A percentile compares a stretch with the other conserved stretches of the same genome.
These are phyloP conservation scores for Aphaenogaster ashmeadi DNA, from an alignment of 1,140 invertebrate species.

Conservation along the genomic window DNA sequence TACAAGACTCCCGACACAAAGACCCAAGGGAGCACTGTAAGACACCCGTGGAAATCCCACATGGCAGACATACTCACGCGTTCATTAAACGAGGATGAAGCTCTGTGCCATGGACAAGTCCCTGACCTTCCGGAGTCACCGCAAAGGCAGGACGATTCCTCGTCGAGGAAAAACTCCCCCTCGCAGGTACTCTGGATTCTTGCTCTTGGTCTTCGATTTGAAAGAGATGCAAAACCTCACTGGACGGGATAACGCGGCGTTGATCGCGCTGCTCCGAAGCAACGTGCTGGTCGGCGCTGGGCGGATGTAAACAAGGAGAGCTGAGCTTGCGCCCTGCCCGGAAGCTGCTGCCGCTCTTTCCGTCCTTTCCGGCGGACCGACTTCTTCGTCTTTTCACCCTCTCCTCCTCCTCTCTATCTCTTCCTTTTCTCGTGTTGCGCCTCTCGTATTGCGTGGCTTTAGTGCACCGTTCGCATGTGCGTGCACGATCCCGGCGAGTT, in stretches of 20 bases:
- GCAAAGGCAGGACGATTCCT: no score
- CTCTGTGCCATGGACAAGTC: slow-evolving; percentile 49
- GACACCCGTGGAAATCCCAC: slow-evolving; percentile 42
- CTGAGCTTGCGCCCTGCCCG: slow-evolving; percentile 73
- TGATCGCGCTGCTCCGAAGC: slow-evolving; percentile 26
- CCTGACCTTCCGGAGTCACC: slow-evolving; percentile 26
- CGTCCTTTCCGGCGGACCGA: slow-evolving; percentile 57
- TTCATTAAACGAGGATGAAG: slow-evolving; percentile 68
- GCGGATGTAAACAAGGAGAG: slow-evolving; percentile 74
- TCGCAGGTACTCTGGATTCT: not conserved
- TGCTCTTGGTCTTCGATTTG: not conserved
- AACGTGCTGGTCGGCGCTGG: slow-evolving; percentile 69
- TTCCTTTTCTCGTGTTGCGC: slow-evolving; percentile 14
- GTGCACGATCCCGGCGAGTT: slow-evolving; percentile 11
- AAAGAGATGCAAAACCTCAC: not conserved
- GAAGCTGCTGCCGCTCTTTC: slow-evolving; percentile 68
- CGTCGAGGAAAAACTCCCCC: not conserved
- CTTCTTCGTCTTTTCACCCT: slow-evolving; percentile 35
- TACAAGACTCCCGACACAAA: not conserved
- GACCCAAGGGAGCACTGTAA: not conserved
- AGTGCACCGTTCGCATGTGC: not conserved
- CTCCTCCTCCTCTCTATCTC: not conserved
- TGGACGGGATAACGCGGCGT: slow-evolving; percentile 18
- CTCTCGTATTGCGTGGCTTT: slow-evolving; percentile 10
- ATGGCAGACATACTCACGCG: slow-evolving; percentile 70